phyloP scores from a whole-genome alignment of 2,797 vertebrate genomes.

The Echiichthys vipera region DNA sequence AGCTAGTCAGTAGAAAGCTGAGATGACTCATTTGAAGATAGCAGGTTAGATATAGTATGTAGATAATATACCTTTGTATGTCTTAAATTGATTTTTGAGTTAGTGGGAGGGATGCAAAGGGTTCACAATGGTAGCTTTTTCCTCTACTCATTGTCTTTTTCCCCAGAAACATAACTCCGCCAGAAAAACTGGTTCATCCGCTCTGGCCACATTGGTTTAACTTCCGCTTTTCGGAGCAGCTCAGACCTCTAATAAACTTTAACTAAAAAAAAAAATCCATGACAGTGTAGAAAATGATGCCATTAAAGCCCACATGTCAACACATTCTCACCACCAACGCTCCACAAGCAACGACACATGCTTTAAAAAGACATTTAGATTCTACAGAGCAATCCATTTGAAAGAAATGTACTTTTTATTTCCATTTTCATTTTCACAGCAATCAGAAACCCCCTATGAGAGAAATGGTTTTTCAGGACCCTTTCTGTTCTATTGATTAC shows the following conservation, averaged over 20 bases:
- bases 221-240: neutral
- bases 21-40: constrained; percentile 23
- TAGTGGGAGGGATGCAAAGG: neutral
- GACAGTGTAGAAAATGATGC: neutral
- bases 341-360: neutral
- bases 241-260: neutral
- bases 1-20: neutral
- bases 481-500: neutral
- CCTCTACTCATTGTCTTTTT: neutral
- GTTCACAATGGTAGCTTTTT: neutral
- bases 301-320: neutral
- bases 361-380: neutral
- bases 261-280: neutral
- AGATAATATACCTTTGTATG: neutral
- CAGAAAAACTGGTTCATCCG: constrained; percentile 27
- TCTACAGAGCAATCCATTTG: neutral
- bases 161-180: constrained; percentile 5
- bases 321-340: neutral
- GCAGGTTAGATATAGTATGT: neutral
- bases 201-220: neutral
- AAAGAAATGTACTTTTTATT: neutral
- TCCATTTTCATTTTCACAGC: neutral
- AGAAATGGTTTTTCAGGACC: neutral
- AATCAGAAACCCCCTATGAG: neutral
- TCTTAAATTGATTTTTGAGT: neutral